Evolutionary conservation across 2,888 invertebrate species (phyloP), one percentile per base, ranked within the genome.

Genomic region (Toxonevra muliebris): DNA sequence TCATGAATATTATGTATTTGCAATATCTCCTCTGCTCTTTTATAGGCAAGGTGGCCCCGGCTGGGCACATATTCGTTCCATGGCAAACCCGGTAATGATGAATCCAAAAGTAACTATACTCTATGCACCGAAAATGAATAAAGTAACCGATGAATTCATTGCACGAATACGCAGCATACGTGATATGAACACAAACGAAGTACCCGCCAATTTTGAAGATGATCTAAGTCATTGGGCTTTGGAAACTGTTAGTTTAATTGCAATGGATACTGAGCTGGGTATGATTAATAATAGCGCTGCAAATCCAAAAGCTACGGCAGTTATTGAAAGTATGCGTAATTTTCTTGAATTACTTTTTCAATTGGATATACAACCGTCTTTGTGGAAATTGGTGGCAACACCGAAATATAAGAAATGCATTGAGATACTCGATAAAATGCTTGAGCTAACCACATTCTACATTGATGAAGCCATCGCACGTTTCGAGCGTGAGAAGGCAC

Each of bases 11-110:
- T 48, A 7, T 48, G 2, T 2, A 48, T 48, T 4, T 48, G 30
- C 30, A n/a, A 54, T 54, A 19, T 19, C 55, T n/a, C 17, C 10
- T 5, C 12, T 19, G n/a, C 12, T 20, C 12, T 19, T 20, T 54
- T 9, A 13, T 20, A 54, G 55, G 4, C 50, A 50, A 15, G 91
- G 90, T 3, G 86, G 87, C 30, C 45, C 61, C 75, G 86, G 88
- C 73, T 91, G 91, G 91, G 87, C 89, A 54, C 85, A 88, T 63
- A 87, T 91, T 65, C 86, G 91, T 19, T 87, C 88, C 5, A 88
- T 88, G 73, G 89, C 90, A 0, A 90, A 91, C 78, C 89, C 89
- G 70, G 86, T 89, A 52, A 85, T 91, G 84, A 82, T 91, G 80
- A 87, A 89, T 75, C 89, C 90, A 0, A 88, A 88, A 77, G 76